phyloP scores from a whole-genome alignment of 2,797 vertebrate species.

The Furcifer pardalis region DNA sequence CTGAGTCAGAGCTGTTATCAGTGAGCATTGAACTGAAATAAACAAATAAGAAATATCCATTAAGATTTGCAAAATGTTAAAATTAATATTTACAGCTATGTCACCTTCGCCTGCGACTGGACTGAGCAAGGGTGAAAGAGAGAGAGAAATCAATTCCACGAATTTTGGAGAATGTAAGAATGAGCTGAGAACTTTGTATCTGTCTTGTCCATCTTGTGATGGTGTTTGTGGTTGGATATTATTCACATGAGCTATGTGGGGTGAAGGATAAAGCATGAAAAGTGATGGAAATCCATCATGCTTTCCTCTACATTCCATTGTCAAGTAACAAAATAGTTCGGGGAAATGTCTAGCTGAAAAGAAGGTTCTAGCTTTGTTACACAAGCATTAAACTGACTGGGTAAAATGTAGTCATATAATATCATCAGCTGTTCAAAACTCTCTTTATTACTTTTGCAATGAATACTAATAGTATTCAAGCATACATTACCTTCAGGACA shows the following conservation, averaged over 20 bases:
- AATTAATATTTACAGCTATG: constrained; percentile 83
- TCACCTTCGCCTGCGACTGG: constrained; percentile 83
- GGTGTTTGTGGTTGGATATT: constrained; percentile 62
- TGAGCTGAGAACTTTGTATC: constrained; percentile 54
- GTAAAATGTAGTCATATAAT: constrained; percentile 18
- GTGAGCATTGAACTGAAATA: constrained; percentile 60
- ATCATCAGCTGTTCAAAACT: constrained; percentile 54
- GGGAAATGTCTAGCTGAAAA: neutral
- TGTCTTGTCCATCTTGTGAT: constrained; percentile 70
- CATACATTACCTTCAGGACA: neutral
- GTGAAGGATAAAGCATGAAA: constrained; percentile 30
- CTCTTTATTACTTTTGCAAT: constrained; percentile 60
- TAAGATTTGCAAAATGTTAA: constrained; percentile 79
- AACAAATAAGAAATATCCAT: constrained; percentile 65
- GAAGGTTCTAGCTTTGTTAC: fast-evolving
- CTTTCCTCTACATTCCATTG: constrained; percentile 19
- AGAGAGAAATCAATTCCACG: constrained; percentile 81
- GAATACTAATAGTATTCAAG: neutral
- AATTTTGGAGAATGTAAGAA: constrained; percentile 85
- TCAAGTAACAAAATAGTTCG: neutral
- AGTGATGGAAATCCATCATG: neutral
- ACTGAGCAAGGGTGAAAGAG: constrained; percentile 84
- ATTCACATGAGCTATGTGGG: constrained; percentile 41
- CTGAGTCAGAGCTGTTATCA: constrained; percentile 59
- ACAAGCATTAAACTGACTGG: fast-evolving